These are phyloP conservation scores for Heteromyza rotundicornis DNA, from an alignment of 2,888 invertebrate genomes.

Conservation along the genomic window DNA sequence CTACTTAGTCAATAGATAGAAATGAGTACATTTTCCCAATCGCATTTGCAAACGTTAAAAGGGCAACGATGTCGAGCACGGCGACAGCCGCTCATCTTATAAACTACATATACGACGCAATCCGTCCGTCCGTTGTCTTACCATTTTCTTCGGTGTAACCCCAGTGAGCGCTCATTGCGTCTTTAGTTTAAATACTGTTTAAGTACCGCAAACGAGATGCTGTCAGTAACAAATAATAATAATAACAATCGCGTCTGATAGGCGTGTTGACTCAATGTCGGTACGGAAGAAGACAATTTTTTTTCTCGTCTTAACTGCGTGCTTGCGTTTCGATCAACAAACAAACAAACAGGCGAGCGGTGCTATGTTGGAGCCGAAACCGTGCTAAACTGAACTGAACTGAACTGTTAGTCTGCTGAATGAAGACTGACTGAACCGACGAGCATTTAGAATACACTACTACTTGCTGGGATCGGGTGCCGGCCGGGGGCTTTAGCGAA, in stretches of 20 bases:
- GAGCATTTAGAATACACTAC: slow-evolving; percentile 21
- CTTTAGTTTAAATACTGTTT: slow-evolving; percentile 10
- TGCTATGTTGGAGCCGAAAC: neutral
- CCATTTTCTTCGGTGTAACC: slow-evolving; percentile 55
- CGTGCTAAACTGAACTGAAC: slow-evolving; percentile 15
- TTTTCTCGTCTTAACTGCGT: too few species aligned
- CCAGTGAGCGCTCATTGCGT: slow-evolving; percentile 48
- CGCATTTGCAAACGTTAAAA: too few species aligned
- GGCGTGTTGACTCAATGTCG: slow-evolving; percentile 10
- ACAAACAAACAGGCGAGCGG: neutral
- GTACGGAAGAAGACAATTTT: slow-evolving; percentile 26
- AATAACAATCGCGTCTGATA: slow-evolving; percentile 1
- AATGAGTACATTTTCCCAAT: too few species aligned
- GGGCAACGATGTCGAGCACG: neutral
- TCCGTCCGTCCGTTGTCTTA: slow-evolving; percentile 38
- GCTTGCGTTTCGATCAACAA: neutral
- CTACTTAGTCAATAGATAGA: too few species aligned
- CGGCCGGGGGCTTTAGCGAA: neutral
- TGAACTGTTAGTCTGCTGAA: slow-evolving; percentile 45
- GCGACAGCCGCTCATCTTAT: neutral
- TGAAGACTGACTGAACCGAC: slow-evolving; percentile 48
- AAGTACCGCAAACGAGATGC: neutral
- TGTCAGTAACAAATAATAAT: slow-evolving; percentile 8
- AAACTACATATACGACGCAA: neutral
- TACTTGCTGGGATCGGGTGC: neutral